Evolutionary conservation across 2,888 invertebrate species (phyloP).

Genomic region (Xestia rhomboidea): DNA sequence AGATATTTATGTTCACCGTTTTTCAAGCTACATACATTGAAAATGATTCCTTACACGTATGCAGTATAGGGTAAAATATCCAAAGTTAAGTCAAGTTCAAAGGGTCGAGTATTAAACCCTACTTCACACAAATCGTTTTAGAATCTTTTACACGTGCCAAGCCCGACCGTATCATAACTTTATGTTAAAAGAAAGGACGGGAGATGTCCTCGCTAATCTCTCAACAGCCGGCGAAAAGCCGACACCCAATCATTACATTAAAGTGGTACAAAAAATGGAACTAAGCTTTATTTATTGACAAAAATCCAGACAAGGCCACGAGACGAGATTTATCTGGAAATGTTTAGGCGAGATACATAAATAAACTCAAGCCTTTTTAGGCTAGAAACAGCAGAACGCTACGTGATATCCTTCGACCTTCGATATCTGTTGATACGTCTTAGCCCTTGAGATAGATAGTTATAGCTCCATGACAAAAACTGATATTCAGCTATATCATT

Average conservation of each 20-base stretch:
- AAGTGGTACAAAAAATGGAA: slow-evolving; percentile 4
- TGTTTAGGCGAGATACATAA: background rate
- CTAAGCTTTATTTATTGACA: slow-evolving; percentile 5
- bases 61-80: background rate
- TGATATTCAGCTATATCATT: background rate
- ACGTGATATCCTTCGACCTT: background rate
- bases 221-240: background rate
- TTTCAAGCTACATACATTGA: background rate
- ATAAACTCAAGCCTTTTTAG: background rate
- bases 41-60: background rate
- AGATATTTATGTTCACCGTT: background rate
- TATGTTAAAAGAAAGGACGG: slow-evolving; percentile 4
- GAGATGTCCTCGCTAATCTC: slow-evolving; percentile 1
- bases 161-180: slow-evolving; percentile 14
- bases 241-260: slow-evolving; percentile 17
- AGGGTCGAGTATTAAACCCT: slow-evolving; percentile 6
- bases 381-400: background rate
- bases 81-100: background rate
- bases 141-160: slow-evolving; percentile 22
- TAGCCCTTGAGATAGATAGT: background rate
- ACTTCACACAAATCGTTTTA: slow-evolving; percentile 20
- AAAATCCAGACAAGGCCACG: slow-evolving; percentile 7
- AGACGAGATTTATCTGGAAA: slow-evolving; percentile 1
- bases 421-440: background rate
- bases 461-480: background rate